Conservation (phyloP, 2,797 vertebrate species). For the Macroramphosus scolopax region DNA sequence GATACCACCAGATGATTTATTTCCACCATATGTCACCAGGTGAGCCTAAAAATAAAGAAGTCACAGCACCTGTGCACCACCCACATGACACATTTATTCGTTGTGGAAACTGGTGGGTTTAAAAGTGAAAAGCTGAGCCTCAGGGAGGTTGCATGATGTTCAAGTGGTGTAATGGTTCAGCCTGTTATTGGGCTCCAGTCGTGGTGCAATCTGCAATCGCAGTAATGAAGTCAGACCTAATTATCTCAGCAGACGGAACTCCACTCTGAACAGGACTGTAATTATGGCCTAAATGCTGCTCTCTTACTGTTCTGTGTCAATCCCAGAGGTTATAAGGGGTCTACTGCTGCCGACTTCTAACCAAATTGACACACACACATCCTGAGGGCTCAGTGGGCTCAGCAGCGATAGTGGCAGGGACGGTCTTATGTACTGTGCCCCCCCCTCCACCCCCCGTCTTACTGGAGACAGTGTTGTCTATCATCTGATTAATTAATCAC, state of each 20-base stretch:
- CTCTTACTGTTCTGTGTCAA: constrained; percentile 44
- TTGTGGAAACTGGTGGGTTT: constrained; percentile 30
- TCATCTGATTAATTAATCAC: constrained; percentile 59
- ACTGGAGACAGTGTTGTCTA: constrained; percentile 24
- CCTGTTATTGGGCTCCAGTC: constrained; percentile 35
- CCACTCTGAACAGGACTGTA: constrained; percentile 57
- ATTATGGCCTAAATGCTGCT: constrained; percentile 61
- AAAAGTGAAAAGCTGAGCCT: constrained; percentile 27
- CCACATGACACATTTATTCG: constrained; percentile 34
- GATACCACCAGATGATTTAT: constrained; percentile 14
- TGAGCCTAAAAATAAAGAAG: constrained; percentile 16
- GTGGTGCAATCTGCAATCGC: constrained; percentile 42
- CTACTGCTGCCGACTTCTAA: constrained; percentile 28
- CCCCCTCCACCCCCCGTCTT: too few species aligned
- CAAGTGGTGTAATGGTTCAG: constrained; percentile 46
- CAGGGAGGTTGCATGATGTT: constrained; percentile 37
- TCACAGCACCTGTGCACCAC: constrained; percentile 48
- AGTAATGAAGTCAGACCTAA: constrained; percentile 66
- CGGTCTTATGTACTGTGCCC: constrained; percentile 41
- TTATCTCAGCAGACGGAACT: constrained; percentile 58
- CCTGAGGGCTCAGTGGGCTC: constrained; percentile 22
- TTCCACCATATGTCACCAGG: neutral
- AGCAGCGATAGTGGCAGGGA: constrained; percentile 38
- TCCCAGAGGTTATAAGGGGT: constrained; percentile 34
- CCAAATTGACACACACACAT: constrained; percentile 11